phyloP scores from a whole-genome alignment of 2,888 invertebrate species.

The Cremastobaeus sp. region DNA sequence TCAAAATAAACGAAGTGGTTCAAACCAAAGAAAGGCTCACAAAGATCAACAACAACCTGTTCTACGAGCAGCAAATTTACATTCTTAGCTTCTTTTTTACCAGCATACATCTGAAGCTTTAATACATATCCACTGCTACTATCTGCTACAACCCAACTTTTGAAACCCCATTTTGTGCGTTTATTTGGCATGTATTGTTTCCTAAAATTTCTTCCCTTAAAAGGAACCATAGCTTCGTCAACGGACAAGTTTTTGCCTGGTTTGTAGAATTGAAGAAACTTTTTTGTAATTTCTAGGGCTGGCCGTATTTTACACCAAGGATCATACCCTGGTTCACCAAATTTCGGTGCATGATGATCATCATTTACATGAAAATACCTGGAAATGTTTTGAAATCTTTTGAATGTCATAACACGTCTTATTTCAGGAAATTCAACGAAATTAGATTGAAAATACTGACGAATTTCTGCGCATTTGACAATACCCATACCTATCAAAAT shows the following conservation, averaged over 20 bases:
- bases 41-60: not conserved
- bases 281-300: not conserved
- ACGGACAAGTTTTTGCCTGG: conserved; percentile 8
- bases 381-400: not conserved
- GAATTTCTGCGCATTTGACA: conserved; percentile 5
- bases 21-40: not conserved
- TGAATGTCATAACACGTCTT: not conserved
- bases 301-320: not conserved
- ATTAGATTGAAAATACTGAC: conserved; percentile 12
- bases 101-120: conserved; percentile 1
- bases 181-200: conserved; percentile 8
- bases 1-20: conserved; percentile 7
- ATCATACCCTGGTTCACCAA: not conserved
- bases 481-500: conserved; percentile 14
- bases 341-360: not conserved
- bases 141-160: conserved; percentile 8
- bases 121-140: conserved; percentile 3
- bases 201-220: conserved; percentile 6
- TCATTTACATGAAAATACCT: not conserved
- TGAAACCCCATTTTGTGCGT: conserved; percentile 9
- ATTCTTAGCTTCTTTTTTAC: not conserved
- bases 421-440: conserved; percentile 1
- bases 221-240: conserved; percentile 11
- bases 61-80: not conserved
- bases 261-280: conserved; percentile 2